These are phyloP conservation scores for Oegoconia quadripuncta DNA, from an alignment of 2,888 invertebrate genomes.

Conservation along the genomic window DNA sequence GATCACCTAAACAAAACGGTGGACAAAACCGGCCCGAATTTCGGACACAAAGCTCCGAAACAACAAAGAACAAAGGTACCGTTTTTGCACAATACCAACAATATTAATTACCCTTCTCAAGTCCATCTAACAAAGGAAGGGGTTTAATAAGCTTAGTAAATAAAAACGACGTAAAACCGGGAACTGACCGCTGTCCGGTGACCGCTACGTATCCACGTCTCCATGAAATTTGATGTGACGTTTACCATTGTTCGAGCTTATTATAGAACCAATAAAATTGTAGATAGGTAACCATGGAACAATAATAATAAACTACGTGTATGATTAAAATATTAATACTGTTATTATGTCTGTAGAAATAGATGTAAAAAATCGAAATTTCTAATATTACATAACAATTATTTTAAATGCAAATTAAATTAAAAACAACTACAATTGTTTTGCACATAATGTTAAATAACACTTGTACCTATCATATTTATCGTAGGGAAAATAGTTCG, in stretches of 20 bases:
- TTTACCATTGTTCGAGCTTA: conserved; percentile 29
- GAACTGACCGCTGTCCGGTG: conserved; percentile 63
- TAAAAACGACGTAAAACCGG: conserved; percentile 56
- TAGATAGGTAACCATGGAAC: too few relatives aligned
- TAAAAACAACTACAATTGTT: too few relatives aligned
- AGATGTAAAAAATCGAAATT: too few relatives aligned
- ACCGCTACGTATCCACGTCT: conserved; percentile 29
- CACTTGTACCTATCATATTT: too few relatives aligned
- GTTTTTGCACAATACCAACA: conserved; percentile 66
- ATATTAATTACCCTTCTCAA: conserved; percentile 74
- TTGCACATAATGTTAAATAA: too few relatives aligned
- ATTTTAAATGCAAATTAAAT: too few relatives aligned
- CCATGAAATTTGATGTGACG: conserved; percentile 59
- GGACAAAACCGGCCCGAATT: conserved; percentile 47
- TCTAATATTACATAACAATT: too few relatives aligned
- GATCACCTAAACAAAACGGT: conserved; percentile 61
- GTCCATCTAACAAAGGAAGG: conserved; percentile 55
- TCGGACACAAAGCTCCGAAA: conserved; percentile 52
- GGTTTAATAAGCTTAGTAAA: conserved; percentile 77
- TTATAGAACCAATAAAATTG: not conserved
- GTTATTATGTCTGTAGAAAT: too few relatives aligned
- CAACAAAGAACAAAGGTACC: conserved; percentile 58
- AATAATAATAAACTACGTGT: too few relatives aligned
- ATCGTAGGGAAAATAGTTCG: too few relatives aligned
- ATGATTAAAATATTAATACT: too few relatives aligned